Evolutionary conservation across 2,888 invertebrate genomes (phyloP).

Genomic region (Macrosoma leucophasiata): DNA sequence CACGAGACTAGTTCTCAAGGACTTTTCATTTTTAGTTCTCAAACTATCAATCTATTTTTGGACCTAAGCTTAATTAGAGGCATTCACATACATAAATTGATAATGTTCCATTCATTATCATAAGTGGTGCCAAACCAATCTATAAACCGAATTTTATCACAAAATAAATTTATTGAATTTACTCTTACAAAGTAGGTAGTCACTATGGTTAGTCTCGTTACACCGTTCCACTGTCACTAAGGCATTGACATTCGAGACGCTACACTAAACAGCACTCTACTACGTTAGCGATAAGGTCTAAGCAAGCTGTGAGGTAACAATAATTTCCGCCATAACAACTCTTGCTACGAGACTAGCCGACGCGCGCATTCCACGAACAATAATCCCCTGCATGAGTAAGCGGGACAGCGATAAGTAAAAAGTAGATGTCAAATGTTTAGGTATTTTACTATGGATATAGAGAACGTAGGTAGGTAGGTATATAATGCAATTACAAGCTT

Average conservation of each 20-base stretch:
- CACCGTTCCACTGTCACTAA: constrained; percentile 28
- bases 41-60: constrained; percentile 41
- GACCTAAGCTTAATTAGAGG: constrained; percentile 17
- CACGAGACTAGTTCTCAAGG: constrained; percentile 74
- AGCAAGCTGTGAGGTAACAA: constrained; percentile 16
- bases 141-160: constrained; percentile 31
- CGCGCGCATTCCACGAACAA: constrained; percentile 72
- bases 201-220: constrained; percentile 64
- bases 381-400: constrained; percentile 60
- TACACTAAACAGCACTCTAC: constrained; percentile 45
- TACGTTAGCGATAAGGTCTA: constrained; percentile 20
- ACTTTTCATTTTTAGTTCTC: constrained; percentile 64
- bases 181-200: constrained; percentile 70
- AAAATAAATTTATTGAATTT: constrained; percentile 66
- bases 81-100: too few species aligned
- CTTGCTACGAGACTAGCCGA: constrained; percentile 67
- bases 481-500: constrained; percentile 66
- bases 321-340: constrained; percentile 40
- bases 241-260: constrained; percentile 26
- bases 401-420: constrained; percentile 62
- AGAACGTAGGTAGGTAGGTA: constrained; percentile 65
- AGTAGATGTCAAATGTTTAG: constrained; percentile 73
- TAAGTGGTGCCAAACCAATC: too few species aligned
- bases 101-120: too few species aligned
- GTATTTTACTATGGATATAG: constrained; percentile 66